These are phyloP conservation scores for Galaxea fascicularis DNA, from an alignment of 92 coral and sea anemone species.

Conservation along the genomic window DNA sequence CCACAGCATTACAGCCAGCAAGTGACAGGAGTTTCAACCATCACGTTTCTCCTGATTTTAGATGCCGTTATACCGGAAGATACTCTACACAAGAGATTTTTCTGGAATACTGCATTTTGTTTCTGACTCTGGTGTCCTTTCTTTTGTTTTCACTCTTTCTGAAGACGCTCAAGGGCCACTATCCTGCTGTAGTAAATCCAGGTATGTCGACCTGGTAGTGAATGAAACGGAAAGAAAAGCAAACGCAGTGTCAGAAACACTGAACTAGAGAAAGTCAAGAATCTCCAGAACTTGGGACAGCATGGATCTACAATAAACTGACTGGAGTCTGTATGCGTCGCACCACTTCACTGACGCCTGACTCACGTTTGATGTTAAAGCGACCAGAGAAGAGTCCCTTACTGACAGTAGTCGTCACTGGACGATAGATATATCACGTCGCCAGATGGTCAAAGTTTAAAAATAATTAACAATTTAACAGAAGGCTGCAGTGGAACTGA, in stretches of 20 bases:
- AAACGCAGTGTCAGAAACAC: not conserved
- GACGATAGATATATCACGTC: too few species aligned
- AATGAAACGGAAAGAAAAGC: not conserved
- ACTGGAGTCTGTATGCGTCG: too few species aligned
- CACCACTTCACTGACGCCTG: too few species aligned
- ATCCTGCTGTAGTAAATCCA: not conserved
- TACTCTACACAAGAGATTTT: slow-evolving; percentile 17
- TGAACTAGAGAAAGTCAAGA: not conserved
- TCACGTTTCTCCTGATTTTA: not conserved
- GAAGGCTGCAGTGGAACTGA: too few species aligned
- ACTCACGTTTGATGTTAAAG: too few species aligned
- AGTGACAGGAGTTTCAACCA: not conserved
- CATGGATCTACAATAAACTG: too few species aligned
- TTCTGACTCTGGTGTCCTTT: slow-evolving; percentile 9
- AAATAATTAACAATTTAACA: too few species aligned
- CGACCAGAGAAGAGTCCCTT: too few species aligned
- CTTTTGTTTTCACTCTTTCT: not conserved
- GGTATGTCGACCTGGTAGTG: not conserved
- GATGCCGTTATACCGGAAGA: not conserved
- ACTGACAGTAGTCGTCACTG: too few species aligned
- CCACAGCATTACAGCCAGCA: not conserved
- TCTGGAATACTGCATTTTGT: slow-evolving; percentile 19
- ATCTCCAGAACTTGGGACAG: too few species aligned
- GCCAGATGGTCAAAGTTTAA: too few species aligned
- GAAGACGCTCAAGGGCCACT: slow-evolving; percentile 4